phyloP scores from a whole-genome alignment of 2,797 vertebrate genomes.

The Lepus oiostolus region DNA sequence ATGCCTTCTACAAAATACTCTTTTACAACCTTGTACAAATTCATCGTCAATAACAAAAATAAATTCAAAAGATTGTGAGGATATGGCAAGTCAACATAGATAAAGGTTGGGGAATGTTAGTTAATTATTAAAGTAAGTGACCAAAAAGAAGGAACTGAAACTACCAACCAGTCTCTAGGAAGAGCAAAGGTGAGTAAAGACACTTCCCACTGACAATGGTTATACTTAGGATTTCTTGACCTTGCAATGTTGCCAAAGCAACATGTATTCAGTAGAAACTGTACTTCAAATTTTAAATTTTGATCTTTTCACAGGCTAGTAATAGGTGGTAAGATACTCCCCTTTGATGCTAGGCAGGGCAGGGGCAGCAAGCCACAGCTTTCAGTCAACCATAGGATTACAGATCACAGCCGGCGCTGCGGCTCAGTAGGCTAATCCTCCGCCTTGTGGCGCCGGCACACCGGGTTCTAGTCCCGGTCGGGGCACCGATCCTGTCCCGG shows the following conservation, averaged over 20 bases:
- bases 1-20: too few relatives aligned
- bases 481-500: too few relatives aligned
- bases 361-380: background rate
- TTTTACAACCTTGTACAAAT: too few relatives aligned
- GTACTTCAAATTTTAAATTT: background rate
- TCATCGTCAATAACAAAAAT: background rate
- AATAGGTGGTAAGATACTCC: background rate
- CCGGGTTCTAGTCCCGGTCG: too few relatives aligned
- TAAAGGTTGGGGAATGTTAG: slow-evolving; percentile 1
- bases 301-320: background rate
- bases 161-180: background rate
- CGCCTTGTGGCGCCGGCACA: too few relatives aligned
- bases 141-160: background rate
- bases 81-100: background rate
- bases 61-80: background rate
- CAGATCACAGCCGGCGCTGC: too few relatives aligned
- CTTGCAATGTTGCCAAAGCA: background rate
- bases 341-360: background rate
- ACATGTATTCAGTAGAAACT: background rate
- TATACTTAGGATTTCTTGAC: background rate
- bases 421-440: too few relatives aligned
- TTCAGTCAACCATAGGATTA: background rate
- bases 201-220: background rate
- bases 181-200: background rate
- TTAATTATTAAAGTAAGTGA: background rate